Evolutionary conservation across 2,888 invertebrate species (phyloP).

Genomic region (Phymatocera aterrima): DNA sequence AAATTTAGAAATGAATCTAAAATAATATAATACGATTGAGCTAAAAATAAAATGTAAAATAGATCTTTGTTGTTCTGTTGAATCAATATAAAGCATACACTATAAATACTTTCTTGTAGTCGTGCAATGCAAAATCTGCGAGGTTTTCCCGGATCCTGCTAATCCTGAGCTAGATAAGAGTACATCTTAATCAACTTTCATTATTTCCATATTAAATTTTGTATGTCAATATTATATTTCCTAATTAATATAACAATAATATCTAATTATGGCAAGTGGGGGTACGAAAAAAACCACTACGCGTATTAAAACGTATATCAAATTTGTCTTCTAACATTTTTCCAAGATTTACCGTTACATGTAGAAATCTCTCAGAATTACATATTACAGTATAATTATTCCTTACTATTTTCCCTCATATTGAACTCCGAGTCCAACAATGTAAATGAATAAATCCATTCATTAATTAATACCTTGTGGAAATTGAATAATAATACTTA

Average conservation of each 20-base stretch:
- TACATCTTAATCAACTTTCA: background rate
- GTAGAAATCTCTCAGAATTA: no score
- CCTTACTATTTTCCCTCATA: background rate
- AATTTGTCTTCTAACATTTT: slow-evolving; percentile 13
- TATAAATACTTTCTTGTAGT: background rate
- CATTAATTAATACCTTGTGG: slow-evolving; percentile 20
- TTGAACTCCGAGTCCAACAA: background rate
- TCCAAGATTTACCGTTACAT: no score
- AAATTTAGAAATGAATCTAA: no score
- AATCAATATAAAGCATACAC: background rate
- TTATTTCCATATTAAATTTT: background rate
- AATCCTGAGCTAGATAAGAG: slow-evolving; percentile 5
- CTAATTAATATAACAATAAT: no score
- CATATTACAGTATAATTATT: background rate
- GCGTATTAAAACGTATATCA: slow-evolving; percentile 36
- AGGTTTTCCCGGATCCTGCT: slow-evolving; percentile 11
- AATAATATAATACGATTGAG: slow-evolving; percentile 14
- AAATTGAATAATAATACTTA: background rate
- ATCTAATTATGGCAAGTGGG: slow-evolving; percentile 36
- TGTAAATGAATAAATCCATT: slow-evolving; percentile 7
- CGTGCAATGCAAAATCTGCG: background rate
- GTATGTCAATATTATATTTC: background rate
- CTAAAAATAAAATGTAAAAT: background rate
- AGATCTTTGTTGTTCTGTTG: background rate
- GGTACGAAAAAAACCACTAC: slow-evolving; percentile 15